Conservation (phyloP, 2,113 vertebrate genomes). For the Recurvirostra avosetta region DNA sequence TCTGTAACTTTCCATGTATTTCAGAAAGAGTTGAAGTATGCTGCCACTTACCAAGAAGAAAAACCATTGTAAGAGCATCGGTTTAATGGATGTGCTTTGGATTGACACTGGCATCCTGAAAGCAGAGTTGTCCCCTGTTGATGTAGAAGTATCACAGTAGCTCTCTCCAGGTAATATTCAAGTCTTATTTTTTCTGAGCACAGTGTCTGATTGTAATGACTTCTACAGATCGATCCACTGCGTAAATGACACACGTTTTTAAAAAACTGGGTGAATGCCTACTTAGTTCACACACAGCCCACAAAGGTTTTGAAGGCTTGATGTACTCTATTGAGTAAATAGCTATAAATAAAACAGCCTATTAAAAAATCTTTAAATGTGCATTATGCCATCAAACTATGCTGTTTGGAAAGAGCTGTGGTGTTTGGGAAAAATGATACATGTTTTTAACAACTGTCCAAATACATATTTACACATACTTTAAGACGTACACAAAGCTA, state of each 20-base stretch:
- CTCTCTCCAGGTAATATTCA: neutral
- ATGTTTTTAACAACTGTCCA: slow-evolving; percentile 68
- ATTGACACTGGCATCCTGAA: neutral
- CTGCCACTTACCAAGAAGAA: neutral
- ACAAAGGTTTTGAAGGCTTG: neutral
- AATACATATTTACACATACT: slow-evolving; percentile 68
- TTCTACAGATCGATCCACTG: neutral
- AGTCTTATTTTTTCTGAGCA: neutral
- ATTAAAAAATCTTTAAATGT: slow-evolving; percentile 53
- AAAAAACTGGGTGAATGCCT: slow-evolving; percentile 35
- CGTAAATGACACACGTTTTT: slow-evolving; percentile 23
- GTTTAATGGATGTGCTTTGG: neutral
- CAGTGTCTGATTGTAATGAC: neutral
- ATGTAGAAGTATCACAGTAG: neutral
- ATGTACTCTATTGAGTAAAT: slow-evolving; percentile 60
- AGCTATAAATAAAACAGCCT: slow-evolving; percentile 65
- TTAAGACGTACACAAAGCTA: slow-evolving; percentile 60
- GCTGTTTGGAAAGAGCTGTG: slow-evolving; percentile 53
- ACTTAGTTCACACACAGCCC: slow-evolving; percentile 25
- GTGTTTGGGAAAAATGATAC: slow-evolving; percentile 56
- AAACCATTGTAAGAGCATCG: rapidly evolving
- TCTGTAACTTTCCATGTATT: neutral
- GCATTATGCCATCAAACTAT: slow-evolving; percentile 29
- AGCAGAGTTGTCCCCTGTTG: neutral
- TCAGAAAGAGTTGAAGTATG: neutral